A percentile compares a stretch with the other conserved stretches of the same genome.
Conservation (phyloP, 1,140 invertebrate genomes). For the Drosophila nannoptera region DNA sequence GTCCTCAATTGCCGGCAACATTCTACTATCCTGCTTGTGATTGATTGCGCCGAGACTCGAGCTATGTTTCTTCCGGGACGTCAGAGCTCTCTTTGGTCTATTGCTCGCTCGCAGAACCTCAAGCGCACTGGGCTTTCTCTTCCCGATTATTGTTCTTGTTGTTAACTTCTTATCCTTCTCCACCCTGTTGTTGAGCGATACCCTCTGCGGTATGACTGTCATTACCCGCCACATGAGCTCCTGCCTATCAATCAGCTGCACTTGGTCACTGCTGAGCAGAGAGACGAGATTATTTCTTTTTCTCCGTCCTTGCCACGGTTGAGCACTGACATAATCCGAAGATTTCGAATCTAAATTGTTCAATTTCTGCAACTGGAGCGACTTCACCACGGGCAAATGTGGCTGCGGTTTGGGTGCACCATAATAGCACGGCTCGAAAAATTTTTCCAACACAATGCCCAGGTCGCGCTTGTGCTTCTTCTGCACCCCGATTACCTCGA, state of each 20-base stretch:
- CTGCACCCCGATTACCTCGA: conserved; percentile 16
- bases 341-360: neutral
- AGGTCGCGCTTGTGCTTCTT: conserved; percentile 1
- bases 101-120: neutral
- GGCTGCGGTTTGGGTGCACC: neutral
- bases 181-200: neutral
- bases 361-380: neutral
- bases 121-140: neutral
- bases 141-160: neutral
- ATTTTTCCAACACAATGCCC: neutral
- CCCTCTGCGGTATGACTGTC: neutral
- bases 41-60: neutral
- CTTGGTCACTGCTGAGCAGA: neutral
- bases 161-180: neutral
- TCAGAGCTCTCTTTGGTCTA: neutral
- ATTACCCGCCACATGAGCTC: neutral
- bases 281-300: neutral
- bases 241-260: neutral
- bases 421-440: conserved; percentile 6
- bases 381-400: neutral
- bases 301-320: neutral
- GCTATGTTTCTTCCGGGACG: neutral
- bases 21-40: neutral
- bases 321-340: neutral
- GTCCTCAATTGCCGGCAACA: neutral